Percentiles rank a stretch among this genome's conserved stretches.
phyloP scores from a whole-genome alignment of 2,888 invertebrate species.

The Andrena trimmerana region DNA sequence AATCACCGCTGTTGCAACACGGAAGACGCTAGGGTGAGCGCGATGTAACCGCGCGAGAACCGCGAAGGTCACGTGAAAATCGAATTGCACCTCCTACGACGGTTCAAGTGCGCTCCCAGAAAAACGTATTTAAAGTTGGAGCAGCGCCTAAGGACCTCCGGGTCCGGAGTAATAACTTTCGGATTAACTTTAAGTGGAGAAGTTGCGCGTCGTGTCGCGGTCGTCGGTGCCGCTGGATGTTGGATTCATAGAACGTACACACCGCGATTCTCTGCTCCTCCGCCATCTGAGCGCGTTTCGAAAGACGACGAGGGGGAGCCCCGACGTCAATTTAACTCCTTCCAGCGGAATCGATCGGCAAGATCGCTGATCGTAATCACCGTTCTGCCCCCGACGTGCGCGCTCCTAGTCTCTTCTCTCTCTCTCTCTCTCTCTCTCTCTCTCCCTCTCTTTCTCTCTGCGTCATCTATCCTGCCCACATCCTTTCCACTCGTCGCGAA shows the following conservation, averaged over 20 bases:
- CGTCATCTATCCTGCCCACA: neutral
- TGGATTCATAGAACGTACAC: constrained; percentile 15
- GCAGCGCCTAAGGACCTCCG: constrained; percentile 47
- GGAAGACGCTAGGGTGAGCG: neutral
- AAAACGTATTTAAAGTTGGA: constrained; percentile 73
- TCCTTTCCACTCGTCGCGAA: constrained; percentile 7
- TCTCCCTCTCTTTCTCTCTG: neutral
- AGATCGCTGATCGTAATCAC: constrained; percentile 55
- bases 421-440: neutral
- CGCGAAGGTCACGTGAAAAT: constrained; percentile 46
- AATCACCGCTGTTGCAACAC: neutral
- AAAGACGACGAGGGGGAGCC: constrained; percentile 26
- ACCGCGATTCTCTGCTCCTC: constrained; percentile 11
- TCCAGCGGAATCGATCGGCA: constrained; percentile 48
- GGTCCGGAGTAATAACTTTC: constrained; percentile 70
- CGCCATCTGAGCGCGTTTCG: constrained; percentile 34
- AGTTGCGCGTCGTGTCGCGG: constrained; percentile 45
- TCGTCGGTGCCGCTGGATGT: constrained; percentile 31
- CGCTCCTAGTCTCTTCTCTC: constrained; percentile 20
- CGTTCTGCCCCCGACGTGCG: constrained; percentile 15
- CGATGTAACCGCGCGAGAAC: constrained; percentile 28
- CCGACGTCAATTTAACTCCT: constrained; percentile 51
- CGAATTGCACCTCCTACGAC: constrained; percentile 21
- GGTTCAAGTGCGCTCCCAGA: constrained; percentile 40
- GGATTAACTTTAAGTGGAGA: constrained; percentile 71